Base-by-base conservation (phyloP, 2,888 invertebrate species). In the Horisme vitalbata region DNA sequence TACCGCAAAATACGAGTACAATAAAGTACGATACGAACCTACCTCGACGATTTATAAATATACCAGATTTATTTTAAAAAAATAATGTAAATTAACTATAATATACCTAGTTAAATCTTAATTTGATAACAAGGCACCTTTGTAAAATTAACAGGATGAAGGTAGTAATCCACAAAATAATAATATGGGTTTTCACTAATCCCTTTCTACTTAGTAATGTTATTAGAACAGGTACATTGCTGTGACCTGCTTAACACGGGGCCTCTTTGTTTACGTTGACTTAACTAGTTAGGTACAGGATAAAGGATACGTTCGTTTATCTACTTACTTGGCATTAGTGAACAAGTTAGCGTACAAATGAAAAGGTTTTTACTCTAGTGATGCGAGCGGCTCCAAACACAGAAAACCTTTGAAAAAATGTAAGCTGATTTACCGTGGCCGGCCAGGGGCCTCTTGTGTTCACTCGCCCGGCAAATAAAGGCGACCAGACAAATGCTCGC, bases 401-500 rank as follows among this genome's bases (percentile, higher is more conserved):
- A 85, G 83, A 77, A 76, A 83, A 76, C 83, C 83, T 83, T 87
- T 83, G 82, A 83, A 86, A 85, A 86, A 86, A 82, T 83, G 78
- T 85, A 86, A 86, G 86, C 86, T 86, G 86, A 85, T 87, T 86
- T 87, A 86, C 83, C 79, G 84, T 75, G 69, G 75, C 79, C 68
- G 75, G 73, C 70, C 71, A 75, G 73, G 67, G 75, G 71, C 72
- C 77, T 77, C 79, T 77, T 72, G 76, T 74, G 78, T 61, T 65
- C 83, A 69, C 75, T 81, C 83, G 79, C 70, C 84, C 84, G 83
- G 79, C 82, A 88, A 88, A 86, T 85, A 87, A 86, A 87, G 83
- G 83, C 83, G 79, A 81, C 83, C 83, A 85, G 86, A 86, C 85
- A 86, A 87, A 87, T 86, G 84, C 79, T 83, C 75, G 74, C 81